Evolutionary conservation across 2,113 vertebrate genomes (phyloP).

Genomic region (Trichechus manatus): DNA sequence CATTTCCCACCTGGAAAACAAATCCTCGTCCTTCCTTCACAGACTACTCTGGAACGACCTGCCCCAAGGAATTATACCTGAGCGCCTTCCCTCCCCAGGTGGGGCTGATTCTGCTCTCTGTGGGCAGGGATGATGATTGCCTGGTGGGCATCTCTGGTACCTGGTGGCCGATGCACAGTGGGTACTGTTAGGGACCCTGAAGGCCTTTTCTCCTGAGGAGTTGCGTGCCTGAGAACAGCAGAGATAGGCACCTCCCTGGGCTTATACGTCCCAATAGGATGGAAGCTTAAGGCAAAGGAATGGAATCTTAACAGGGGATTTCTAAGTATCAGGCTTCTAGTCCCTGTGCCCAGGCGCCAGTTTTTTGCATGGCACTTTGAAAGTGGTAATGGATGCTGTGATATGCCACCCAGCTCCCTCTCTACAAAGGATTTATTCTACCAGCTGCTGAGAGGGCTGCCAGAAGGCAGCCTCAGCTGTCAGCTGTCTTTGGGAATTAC

Average conservation of each 20-base stretch:
- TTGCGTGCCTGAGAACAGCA: neutral
- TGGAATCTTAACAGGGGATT: neutral
- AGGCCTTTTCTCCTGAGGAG: neutral
- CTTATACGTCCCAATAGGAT: neutral
- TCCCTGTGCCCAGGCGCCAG: neutral
- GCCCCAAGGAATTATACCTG: neutral
- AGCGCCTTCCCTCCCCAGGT: neutral
- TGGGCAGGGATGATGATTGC: neutral
- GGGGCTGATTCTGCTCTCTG: neutral
- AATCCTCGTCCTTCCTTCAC: neutral
- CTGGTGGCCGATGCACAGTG: neutral
- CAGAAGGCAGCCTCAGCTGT: neutral
- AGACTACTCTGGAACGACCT: neutral
- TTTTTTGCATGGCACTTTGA: conserved; percentile 12
- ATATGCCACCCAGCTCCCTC: neutral
- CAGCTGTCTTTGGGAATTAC: neutral
- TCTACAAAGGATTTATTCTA: neutral
- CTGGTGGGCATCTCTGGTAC: neutral
- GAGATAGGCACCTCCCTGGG: neutral
- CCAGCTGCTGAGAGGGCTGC: neutral
- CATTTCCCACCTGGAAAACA: neutral
- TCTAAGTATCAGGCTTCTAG: neutral
- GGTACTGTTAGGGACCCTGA: neutral
- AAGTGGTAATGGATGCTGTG: neutral
- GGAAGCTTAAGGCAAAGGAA: neutral